A percentile compares a stretch with the other conserved stretches of the same genome.
These are phyloP conservation scores for Drepana falcataria DNA, from an alignment of 2,888 invertebrate genomes.

Conservation along the genomic window DNA sequence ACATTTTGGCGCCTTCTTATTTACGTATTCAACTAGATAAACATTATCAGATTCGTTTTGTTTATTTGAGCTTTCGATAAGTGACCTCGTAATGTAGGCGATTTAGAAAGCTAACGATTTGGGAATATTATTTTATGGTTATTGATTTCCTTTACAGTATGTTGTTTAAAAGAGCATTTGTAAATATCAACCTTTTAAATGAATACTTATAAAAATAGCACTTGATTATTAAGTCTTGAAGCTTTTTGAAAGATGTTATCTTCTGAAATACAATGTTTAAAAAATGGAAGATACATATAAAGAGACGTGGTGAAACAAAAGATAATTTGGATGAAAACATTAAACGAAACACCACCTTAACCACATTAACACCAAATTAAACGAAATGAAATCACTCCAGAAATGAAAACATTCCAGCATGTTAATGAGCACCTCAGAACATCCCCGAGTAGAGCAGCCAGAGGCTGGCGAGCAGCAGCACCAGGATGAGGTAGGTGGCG, in stretches of 20 bases:
- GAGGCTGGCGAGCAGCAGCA: slow-evolving; percentile 81
- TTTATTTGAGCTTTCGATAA: slow-evolving; percentile 1
- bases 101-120: background rate
- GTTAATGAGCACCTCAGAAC: slow-evolving; percentile 60
- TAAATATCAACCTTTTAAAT: too few relatives aligned
- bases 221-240: too few relatives aligned
- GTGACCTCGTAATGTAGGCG: background rate
- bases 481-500: slow-evolving; percentile 84
- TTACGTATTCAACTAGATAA: slow-evolving; percentile 7
- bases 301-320: too few relatives aligned
- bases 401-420: slow-evolving; percentile 8
- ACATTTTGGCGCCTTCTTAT: slow-evolving; percentile 16
- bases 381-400: too few relatives aligned
- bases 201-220: too few relatives aligned
- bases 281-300: too few relatives aligned
- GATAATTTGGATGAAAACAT: too few relatives aligned
- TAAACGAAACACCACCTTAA: too few relatives aligned
- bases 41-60: slow-evolving; percentile 5
- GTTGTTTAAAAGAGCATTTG: too few relatives aligned
- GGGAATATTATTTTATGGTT: background rate
- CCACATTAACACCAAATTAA: background rate
- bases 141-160: background rate
- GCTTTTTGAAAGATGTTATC: too few relatives aligned
- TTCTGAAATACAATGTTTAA: too few relatives aligned
- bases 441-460: slow-evolving; percentile 84